Percentiles rank a stretch among this genome's conserved stretches.
Conservation (phyloP, 2,888 invertebrate species). For the Agriopis leucophaearia region DNA sequence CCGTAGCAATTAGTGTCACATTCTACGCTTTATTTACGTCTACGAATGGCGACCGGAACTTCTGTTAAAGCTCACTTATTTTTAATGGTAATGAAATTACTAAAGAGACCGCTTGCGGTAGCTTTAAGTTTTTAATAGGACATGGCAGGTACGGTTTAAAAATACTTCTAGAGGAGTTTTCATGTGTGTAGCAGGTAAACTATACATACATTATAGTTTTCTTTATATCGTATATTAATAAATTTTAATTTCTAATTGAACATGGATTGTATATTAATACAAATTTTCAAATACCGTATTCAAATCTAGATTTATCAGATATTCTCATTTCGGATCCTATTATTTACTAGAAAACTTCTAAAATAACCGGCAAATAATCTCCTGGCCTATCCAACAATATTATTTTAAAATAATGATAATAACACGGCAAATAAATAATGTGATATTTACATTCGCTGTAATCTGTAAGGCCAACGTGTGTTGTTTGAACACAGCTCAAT, state of each 20-base stretch:
- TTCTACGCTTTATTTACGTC: constrained; percentile 62
- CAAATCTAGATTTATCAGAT: too few species aligned
- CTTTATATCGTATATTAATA: neutral
- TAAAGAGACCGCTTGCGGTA: neutral
- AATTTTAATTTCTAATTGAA: too few species aligned
- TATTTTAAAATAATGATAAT: neutral
- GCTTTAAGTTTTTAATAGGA: constrained; percentile 1
- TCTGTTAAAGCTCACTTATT: constrained; percentile 39
- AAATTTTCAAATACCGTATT: too few species aligned
- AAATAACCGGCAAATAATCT: too few species aligned
- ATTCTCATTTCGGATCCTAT: too few species aligned
- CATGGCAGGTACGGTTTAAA: neutral
- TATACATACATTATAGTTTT: neutral
- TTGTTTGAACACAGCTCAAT: neutral
- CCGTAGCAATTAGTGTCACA: constrained; percentile 71
- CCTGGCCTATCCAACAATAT: too few species aligned
- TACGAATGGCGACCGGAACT: constrained; percentile 39
- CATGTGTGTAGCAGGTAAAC: neutral
- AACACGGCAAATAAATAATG: neutral
- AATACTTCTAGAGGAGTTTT: neutral
- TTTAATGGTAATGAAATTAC: constrained; percentile 36
- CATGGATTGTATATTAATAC: too few species aligned
- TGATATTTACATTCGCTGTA: neutral
- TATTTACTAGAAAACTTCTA: too few species aligned
- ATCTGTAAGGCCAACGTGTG: neutral